These are phyloP conservation scores for Tylochromis polylepis DNA, from an alignment of 2,113 vertebrate genomes.

Conservation along the genomic window DNA sequence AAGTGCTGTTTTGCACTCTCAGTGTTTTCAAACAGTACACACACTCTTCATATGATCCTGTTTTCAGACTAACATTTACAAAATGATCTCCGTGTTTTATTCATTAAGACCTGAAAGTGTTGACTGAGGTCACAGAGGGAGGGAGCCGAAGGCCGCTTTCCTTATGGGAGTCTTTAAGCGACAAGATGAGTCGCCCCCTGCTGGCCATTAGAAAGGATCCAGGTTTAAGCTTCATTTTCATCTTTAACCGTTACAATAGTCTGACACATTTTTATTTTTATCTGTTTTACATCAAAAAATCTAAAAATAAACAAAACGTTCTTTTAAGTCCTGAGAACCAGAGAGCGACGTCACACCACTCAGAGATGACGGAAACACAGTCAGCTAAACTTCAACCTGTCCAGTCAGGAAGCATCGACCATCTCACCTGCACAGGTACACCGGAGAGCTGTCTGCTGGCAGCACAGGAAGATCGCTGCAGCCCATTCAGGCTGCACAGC, in stretches of 20 bases:
- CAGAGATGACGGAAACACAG: neutral
- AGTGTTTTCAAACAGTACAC: neutral
- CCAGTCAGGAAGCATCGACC: neutral
- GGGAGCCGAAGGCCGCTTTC: neutral
- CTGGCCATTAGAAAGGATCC: neutral
- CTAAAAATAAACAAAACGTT: neutral
- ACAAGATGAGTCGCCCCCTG: neutral
- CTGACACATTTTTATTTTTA: neutral
- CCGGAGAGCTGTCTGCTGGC: too few species aligned
- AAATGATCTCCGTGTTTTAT: neutral
- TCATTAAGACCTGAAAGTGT: rapidly evolving
- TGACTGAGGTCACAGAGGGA: neutral
- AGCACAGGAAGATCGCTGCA: too few species aligned
- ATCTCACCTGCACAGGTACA: neutral
- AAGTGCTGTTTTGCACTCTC: neutral
- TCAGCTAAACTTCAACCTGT: neutral
- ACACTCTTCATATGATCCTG: neutral
- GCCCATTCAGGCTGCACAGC: too few species aligned
- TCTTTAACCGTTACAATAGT: rapidly evolving
- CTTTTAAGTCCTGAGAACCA: neutral
- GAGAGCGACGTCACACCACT: neutral
- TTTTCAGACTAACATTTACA: neutral
- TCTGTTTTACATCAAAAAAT: neutral
- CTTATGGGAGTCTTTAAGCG: neutral
- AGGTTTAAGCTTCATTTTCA: neutral